A percentile compares a stretch with the other conserved stretches of the same genome.
These are phyloP conservation scores for Xestia ashworthii DNA, from an alignment of 2,888 invertebrate species.

Conservation along the genomic window DNA sequence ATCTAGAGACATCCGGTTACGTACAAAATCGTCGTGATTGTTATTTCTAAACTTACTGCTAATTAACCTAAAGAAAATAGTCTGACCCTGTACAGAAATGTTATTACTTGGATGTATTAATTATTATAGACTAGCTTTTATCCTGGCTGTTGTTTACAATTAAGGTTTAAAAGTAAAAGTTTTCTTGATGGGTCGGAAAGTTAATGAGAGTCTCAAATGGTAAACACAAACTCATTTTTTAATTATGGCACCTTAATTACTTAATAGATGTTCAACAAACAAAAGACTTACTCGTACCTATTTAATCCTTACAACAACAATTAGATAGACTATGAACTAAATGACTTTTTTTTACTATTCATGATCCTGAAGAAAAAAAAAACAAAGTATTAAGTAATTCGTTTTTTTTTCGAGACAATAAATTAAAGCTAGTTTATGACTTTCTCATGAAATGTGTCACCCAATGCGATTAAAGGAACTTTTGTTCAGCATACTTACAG, in stretches of 20 bases:
- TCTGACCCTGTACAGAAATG: slow-evolving; percentile 47
- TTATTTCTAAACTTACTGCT: slow-evolving; percentile 35
- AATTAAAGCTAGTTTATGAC: neutral
- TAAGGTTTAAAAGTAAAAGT: neutral
- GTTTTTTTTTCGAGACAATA: neutral
- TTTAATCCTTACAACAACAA: neutral
- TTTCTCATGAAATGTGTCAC: no score
- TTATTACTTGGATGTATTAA: slow-evolving; percentile 22
- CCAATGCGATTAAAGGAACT: no score
- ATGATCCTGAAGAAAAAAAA: neutral
- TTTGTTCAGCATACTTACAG: no score
- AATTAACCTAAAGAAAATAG: slow-evolving; percentile 46
- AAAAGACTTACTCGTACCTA: neutral
- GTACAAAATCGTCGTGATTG: slow-evolving; percentile 22
- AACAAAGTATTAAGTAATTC: no score
- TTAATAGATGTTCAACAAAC: neutral
- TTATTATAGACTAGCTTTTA: slow-evolving; percentile 43
- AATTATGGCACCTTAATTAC: no score
- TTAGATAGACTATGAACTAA: neutral
- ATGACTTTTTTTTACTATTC: neutral
- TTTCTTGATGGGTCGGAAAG: neutral
- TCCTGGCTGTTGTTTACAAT: slow-evolving; percentile 12
- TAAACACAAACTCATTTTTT: neutral
- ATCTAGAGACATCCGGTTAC: slow-evolving; percentile 26
- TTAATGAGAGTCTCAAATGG: neutral